These are phyloP conservation scores for Rhodeus uyekii DNA, from an alignment of 2,797 vertebrate genomes.

Conservation along the genomic window DNA sequence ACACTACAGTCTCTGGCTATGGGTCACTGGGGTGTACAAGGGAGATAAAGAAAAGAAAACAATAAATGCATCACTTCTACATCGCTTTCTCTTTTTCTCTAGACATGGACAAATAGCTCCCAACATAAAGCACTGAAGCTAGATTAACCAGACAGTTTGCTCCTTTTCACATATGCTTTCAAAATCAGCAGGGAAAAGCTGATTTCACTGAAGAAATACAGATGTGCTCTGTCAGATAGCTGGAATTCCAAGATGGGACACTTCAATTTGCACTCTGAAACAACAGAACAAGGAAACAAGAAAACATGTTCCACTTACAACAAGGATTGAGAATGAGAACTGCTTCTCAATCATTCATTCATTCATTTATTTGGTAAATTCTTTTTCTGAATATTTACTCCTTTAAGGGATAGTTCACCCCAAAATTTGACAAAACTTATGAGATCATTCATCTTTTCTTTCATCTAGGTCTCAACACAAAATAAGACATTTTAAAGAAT, in stretches of 20 bases:
- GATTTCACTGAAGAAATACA: conserved; percentile 21
- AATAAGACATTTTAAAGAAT: no score
- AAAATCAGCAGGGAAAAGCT: background rate
- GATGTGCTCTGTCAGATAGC: conserved; percentile 5
- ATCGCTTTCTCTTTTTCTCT: conserved; percentile 29
- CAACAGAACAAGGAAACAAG: background rate
- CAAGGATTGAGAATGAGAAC: background rate
- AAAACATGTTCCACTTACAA: background rate
- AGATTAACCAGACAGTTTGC: conserved; percentile 7
- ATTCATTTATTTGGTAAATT: no score
- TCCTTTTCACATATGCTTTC: conserved; percentile 6
- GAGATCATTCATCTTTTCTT: no score
- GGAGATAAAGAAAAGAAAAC: conserved; percentile 16
- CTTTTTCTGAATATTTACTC: no score
- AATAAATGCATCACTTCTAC: conserved; percentile 2
- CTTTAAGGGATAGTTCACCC: no score
- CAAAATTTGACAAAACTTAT: no score
- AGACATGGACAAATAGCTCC: conserved; percentile 34
- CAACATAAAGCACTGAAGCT: background rate
- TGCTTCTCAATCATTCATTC: no score
- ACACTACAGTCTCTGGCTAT: conserved; percentile 54
- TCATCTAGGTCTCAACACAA: no score
- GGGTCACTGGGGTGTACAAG: conserved; percentile 38
- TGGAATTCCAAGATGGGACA: conserved; percentile 9
- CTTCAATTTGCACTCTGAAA: background rate